phyloP scores from a whole-genome alignment of 2,113 vertebrate species.

The Clarias macrocephalus region DNA sequence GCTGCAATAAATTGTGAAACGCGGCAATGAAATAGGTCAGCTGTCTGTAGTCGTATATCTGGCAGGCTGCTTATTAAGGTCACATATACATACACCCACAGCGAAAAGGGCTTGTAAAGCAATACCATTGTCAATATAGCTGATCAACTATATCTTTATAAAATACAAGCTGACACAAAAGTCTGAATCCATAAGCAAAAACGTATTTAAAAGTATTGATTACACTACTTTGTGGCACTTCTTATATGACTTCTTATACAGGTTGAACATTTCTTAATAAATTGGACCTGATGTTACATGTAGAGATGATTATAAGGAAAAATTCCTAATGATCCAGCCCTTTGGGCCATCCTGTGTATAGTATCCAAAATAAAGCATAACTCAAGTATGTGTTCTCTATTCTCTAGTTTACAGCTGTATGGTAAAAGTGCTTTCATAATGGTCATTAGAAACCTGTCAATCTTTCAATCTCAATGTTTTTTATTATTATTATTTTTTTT shows the following conservation, averaged over 20 bases:
- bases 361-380: background rate
- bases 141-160: background rate
- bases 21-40: slow-evolving; percentile 35
- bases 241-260: no score
- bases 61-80: slow-evolving; percentile 7
- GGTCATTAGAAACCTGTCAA: background rate
- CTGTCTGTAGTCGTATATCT: slow-evolving; percentile 27
- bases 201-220: no score
- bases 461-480: background rate
- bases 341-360: no score
- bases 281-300: no score
- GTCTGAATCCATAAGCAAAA: no score
- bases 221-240: no score
- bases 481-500: background rate
- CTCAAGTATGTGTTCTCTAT: background rate
- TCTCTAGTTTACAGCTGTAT: background rate
- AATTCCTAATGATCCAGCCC: no score
- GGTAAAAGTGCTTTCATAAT: background rate
- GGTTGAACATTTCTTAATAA: no score
- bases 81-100: background rate
- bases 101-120: background rate
- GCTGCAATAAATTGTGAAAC: slow-evolving; percentile 26
- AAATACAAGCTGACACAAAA: background rate
- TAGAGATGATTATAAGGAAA: no score
- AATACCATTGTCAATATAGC: background rate